These are phyloP conservation scores for Nebria salina DNA, from an alignment of 2,888 invertebrate genomes.

Conservation along the genomic window DNA sequence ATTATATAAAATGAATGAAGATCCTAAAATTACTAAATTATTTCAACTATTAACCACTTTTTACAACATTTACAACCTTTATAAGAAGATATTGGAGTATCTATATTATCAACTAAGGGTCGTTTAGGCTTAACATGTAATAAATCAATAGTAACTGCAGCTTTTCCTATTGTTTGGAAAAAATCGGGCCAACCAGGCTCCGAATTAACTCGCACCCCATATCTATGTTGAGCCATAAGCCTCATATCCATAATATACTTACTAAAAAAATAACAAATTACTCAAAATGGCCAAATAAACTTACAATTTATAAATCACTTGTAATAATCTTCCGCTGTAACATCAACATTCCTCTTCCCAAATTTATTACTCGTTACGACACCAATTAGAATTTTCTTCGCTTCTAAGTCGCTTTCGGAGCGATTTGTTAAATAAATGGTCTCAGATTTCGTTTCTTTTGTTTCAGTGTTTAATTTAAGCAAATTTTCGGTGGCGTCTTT, in stretches of 20 bases:
- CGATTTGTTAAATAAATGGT: constrained; percentile 60
- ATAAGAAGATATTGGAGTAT: constrained; percentile 62
- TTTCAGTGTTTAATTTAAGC: constrained; percentile 55
- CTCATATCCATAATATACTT: constrained; percentile 71
- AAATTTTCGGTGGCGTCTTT: constrained; percentile 59
- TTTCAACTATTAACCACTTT: constrained; percentile 59
- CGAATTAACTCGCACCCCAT: constrained; percentile 67
- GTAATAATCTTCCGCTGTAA: constrained; percentile 66
- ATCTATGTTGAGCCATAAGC: constrained; percentile 75
- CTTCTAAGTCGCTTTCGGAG: constrained; percentile 58
- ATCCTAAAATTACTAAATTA: constrained; percentile 65
- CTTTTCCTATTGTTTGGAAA: constrained; percentile 70
- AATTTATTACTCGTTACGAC: constrained; percentile 68
- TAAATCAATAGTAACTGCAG: constrained; percentile 74
- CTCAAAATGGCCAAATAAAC: constrained; percentile 29
- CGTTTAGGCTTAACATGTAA: constrained; percentile 73
- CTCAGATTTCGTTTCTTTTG: constrained; percentile 55
- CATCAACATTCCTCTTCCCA: constrained; percentile 65
- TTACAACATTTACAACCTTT: constrained; percentile 58
- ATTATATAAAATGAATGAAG: constrained; percentile 81
- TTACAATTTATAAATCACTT: constrained; percentile 60
- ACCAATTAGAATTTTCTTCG: constrained; percentile 65
- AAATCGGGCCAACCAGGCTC: constrained; percentile 66
- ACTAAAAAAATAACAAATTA: constrained; percentile 57
- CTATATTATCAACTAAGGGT: constrained; percentile 67